A percentile compares a stretch with the other conserved stretches of the same genome.
phyloP scores from a whole-genome alignment of 2,113 vertebrate genomes.

The Dascyllus trimaculatus region DNA sequence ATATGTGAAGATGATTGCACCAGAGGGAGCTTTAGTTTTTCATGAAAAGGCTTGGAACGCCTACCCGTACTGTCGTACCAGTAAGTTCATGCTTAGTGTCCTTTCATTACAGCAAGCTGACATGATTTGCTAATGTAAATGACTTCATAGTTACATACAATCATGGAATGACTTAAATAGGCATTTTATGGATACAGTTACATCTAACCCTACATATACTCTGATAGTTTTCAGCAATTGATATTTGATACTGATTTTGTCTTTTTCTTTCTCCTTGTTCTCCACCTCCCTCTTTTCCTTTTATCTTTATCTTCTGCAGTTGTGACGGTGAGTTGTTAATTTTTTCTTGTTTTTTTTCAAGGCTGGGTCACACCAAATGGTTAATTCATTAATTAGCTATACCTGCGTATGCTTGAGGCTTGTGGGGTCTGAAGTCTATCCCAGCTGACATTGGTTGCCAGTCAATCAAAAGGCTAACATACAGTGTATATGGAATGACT shows the following conservation, averaged over 20 bases:
- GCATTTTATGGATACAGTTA: no score
- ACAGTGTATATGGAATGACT: no score
- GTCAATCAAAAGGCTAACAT: neutral
- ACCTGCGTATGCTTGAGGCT: neutral
- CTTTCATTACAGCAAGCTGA: neutral
- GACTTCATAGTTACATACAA: no score
- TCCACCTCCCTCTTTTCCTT: neutral
- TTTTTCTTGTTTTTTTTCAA: neutral
- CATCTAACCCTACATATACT: neutral
- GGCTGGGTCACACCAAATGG: neutral
- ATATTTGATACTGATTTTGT: slow-evolving; percentile 22
- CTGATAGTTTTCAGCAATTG: neutral
- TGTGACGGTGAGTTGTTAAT: slow-evolving; percentile 93
- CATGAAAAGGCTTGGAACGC: slow-evolving; percentile 98
- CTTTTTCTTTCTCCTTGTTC: slow-evolving; percentile 41
- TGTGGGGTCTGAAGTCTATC: no score
- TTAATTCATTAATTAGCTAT: neutral
- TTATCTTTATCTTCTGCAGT: slow-evolving; percentile 83
- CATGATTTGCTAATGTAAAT: neutral
- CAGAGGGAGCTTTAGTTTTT: slow-evolving; percentile 96
- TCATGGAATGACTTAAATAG: no score
- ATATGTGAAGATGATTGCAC: slow-evolving; percentile 96
- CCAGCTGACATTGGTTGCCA: neutral
- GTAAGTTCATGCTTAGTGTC: slow-evolving; percentile 81
- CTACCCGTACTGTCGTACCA: slow-evolving; percentile 97